Evolutionary conservation across 2,797 vertebrate species (phyloP), one percentile per base, ranked within the genome.

Genomic region (Chromis chromis): DNA sequence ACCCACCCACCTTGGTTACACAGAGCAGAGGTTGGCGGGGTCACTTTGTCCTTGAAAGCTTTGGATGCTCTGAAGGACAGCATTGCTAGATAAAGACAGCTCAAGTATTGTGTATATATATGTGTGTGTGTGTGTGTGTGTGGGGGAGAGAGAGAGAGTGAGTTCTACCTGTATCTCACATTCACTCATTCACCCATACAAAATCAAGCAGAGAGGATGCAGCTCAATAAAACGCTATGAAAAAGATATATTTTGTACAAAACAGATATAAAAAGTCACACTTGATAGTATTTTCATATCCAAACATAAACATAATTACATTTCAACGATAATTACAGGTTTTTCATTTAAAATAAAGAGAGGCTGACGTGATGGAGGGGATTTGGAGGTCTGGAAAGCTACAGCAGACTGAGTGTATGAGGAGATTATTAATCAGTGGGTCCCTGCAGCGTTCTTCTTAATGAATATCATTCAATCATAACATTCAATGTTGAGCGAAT

Each of bases 41-140:
- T 93, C 86, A 84, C 69, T 82, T 76, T 88, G 91, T 94, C 92
- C 93, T 94, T 94, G 91, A 93, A 86, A 77, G 76, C 78, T 82
- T 83, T 76, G 86, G 84, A 86, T 86, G 78, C 86, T 52, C 81
- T 74, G 78, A 94, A 94, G 83, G 85, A 90, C 86, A 72, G 28
- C 70, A 57, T 81, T 84, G 72, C 70, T 56, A 74, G 82, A 81
- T 86, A 79, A 82, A 71, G 72, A 68, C 21, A 31, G 31, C 49
- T 81, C 11, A 54, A 42, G 61, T 46, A 56, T 48, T 27, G 27
- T n/a, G 46, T 0, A 5, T 19, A 22, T 49, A 60, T 75, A 46
- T 53, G 66, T 53, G 42, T 42, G 46, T 48, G 42, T 39, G 19
- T 62, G 27, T 72, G 28, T 31, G 27, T 40, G 27, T 28, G 27